These are phyloP conservation scores for Peromyscus leucopus DNA, from an alignment of 2,113 vertebrate species.

Conservation along the genomic window DNA sequence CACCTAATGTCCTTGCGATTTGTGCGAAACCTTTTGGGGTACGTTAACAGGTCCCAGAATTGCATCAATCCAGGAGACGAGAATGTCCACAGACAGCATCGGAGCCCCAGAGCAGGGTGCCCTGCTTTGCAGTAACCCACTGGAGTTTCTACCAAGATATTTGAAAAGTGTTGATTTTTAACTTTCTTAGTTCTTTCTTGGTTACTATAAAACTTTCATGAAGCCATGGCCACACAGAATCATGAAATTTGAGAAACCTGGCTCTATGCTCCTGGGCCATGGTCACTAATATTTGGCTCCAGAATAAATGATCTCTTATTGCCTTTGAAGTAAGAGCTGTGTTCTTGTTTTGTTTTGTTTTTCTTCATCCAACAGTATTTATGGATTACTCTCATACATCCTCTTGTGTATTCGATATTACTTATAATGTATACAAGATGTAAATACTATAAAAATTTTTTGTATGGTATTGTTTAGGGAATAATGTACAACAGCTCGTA, in stretches of 20 bases:
- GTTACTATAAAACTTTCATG: neutral
- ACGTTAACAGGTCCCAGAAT: neutral
- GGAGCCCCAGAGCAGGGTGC: neutral
- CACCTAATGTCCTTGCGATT: neutral
- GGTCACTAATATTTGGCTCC: neutral
- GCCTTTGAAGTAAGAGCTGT: neutral
- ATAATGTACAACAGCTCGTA: neutral
- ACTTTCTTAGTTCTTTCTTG: neutral
- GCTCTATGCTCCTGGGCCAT: neutral
- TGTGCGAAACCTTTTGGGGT: neutral
- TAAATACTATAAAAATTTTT: neutral
- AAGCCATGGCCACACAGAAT: neutral
- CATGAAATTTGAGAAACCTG: too few relatives aligned
- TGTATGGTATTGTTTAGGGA: neutral
- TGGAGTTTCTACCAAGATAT: neutral
- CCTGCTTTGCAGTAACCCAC: too few relatives aligned
- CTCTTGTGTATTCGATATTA: neutral
- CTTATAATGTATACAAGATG: neutral
- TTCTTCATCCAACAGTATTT: neutral
- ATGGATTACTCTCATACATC: neutral
- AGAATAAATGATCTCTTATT: neutral
- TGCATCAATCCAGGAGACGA: neutral
- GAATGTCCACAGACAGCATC: too few relatives aligned
- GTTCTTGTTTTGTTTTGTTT: too few relatives aligned
- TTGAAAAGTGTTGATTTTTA: neutral